These are phyloP conservation scores for Hydropsyche tenuis DNA, from an alignment of 1,140 invertebrate species.

Conservation along the genomic window DNA sequence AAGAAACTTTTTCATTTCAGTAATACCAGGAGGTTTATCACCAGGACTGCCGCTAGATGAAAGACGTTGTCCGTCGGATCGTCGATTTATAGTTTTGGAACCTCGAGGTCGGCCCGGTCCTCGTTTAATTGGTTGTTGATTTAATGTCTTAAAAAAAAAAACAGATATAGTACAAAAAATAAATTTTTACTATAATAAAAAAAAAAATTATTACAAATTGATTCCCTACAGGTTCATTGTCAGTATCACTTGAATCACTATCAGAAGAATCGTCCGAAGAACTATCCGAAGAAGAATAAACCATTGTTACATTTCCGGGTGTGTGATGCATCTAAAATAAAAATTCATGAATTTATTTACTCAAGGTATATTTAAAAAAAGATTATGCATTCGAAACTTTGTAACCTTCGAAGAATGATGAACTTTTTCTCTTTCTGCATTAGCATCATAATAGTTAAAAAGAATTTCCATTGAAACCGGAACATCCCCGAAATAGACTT, in stretches of 20 bases:
- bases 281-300: conserved; percentile 61
- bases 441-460: conserved; percentile 62
- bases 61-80: conserved; percentile 44
- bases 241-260: conserved; percentile 58
- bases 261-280: conserved; percentile 57
- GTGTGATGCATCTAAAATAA: conserved; percentile 28
- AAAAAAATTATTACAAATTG: conserved; percentile 16
- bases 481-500: conserved; percentile 63
- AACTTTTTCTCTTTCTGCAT: conserved; percentile 58
- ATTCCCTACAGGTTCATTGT: conserved; percentile 53
- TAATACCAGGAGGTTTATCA: conserved; percentile 55
- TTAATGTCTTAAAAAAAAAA: conserved; percentile 50
- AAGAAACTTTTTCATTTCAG: conserved; percentile 62
- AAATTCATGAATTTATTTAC: neutral
- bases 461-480: conserved; percentile 59
- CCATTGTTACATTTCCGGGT: conserved; percentile 58
- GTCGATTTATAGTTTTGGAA: conserved; percentile 54
- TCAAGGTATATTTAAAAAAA: neutral
- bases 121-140: conserved; percentile 54
- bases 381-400: neutral
- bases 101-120: conserved; percentile 60
- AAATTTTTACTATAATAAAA: conserved; percentile 7
- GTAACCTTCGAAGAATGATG: conserved; percentile 35
- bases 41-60: conserved; percentile 39
- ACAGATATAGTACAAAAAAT: neutral